A percentile compares a stretch with the other conserved stretches of the same genome.
Evolutionary conservation across 2,113 vertebrate species (phyloP).

Genomic region (Notarius quadriscutis): DNA sequence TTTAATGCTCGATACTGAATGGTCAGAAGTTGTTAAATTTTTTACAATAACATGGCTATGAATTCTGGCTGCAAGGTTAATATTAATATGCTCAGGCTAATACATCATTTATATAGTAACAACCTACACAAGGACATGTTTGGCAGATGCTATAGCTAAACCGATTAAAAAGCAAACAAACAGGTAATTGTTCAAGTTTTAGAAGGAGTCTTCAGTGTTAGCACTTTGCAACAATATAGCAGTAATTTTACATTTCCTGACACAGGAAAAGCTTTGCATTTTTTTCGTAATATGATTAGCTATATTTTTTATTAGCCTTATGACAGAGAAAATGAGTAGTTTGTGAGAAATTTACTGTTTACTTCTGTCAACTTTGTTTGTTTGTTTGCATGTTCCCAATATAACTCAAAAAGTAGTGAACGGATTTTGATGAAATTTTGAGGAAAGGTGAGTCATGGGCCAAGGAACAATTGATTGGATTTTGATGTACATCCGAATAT

Average conservation of each 20-base stretch:
- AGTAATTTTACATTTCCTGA: background rate
- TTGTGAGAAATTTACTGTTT: background rate
- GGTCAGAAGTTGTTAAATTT: background rate
- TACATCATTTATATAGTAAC: background rate
- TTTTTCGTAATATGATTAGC: background rate
- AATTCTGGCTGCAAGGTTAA: background rate
- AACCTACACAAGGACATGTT: background rate
- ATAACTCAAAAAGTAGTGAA: too few species aligned
- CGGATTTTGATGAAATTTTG: too few species aligned
- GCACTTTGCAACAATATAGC: background rate
- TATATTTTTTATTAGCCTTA: background rate
- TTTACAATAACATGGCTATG: background rate
- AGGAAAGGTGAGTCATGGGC: too few species aligned
- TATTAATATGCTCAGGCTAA: background rate
- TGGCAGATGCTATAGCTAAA: background rate
- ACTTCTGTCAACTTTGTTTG: too few species aligned
- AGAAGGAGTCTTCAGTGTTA: background rate
- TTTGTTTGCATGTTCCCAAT: too few species aligned
- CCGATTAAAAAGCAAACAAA: background rate
- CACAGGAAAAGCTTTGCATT: background rate
- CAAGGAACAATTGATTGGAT: too few species aligned
- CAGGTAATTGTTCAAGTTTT: background rate
- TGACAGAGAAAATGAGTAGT: background rate
- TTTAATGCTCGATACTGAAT: background rate
- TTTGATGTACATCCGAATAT: too few species aligned